phyloP scores from a whole-genome alignment of 2,113 vertebrate species.

The Panurus biarmicus region DNA sequence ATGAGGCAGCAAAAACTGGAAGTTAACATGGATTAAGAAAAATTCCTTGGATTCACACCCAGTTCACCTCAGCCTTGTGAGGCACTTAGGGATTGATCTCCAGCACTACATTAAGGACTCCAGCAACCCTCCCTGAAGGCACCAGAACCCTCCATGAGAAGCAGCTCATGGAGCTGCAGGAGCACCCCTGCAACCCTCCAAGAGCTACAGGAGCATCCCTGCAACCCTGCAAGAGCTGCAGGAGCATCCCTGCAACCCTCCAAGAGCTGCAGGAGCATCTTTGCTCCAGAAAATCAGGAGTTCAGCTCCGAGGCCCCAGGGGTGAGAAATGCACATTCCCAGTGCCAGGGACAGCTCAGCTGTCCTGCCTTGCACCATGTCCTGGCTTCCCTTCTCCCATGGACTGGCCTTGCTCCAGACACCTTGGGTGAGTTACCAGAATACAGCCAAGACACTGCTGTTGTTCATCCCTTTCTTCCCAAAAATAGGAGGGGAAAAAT shows the following conservation, averaged over 20 bases:
- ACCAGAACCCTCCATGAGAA: background rate
- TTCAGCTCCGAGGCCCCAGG: rapidly evolving
- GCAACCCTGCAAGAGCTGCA: background rate
- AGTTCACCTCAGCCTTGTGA: background rate
- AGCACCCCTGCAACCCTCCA: too few relatives aligned
- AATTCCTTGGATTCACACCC: background rate
- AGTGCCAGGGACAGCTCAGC: background rate
- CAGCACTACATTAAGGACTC: background rate
- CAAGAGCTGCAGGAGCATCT: background rate
- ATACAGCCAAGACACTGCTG: background rate
- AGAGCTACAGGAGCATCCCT: background rate
- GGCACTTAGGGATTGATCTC: background rate
- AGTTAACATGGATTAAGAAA: background rate
- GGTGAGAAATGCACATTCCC: background rate
- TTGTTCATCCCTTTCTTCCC: background rate
- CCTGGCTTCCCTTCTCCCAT: background rate
- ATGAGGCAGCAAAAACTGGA: background rate
- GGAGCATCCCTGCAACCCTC: background rate
- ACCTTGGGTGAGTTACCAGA: background rate
- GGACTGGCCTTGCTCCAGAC: background rate
- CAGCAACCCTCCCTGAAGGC: background rate
- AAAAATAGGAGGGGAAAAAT: background rate
- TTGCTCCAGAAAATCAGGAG: background rate
- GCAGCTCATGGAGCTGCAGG: background rate
- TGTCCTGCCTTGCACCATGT: rapidly evolving